Evolutionary conservation across 1,140 invertebrate genomes (phyloP).

Genomic region (Coboldia fuscipes): DNA sequence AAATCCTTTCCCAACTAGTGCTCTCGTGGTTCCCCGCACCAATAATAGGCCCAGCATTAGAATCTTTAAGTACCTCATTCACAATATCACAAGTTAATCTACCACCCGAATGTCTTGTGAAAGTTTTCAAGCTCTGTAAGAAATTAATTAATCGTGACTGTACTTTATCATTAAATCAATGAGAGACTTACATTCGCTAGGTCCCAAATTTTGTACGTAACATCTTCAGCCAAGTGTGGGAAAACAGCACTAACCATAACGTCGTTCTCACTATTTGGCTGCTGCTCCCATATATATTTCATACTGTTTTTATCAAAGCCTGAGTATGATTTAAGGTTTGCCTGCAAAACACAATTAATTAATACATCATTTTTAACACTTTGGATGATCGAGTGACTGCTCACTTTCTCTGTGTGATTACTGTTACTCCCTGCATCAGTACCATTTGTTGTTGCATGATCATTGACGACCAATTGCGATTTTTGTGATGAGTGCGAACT

Average conservation of each 20-base stretch:
- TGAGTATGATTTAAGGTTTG: constrained; percentile 9
- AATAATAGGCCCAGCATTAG: constrained; percentile 15
- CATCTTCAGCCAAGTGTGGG: constrained; percentile 16
- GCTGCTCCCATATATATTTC: constrained; percentile 20
- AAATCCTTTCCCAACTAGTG: constrained; percentile 18
- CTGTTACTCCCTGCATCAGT: too few relatives aligned
- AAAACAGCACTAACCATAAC: constrained; percentile 14
- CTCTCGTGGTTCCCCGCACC: constrained; percentile 12
- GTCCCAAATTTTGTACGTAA: constrained; percentile 20
- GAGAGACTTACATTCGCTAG: constrained; percentile 14
- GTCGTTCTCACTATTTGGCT: constrained; percentile 18
- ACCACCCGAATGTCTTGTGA: constrained; percentile 16
- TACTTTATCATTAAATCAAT: background rate
- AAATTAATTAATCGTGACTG: background rate
- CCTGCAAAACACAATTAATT: too few relatives aligned
- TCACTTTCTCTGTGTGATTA: too few relatives aligned
- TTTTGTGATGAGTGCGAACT: too few relatives aligned
- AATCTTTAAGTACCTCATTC: constrained; percentile 19
- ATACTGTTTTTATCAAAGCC: constrained; percentile 15
- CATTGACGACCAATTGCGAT: too few relatives aligned
- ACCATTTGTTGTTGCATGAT: too few relatives aligned
- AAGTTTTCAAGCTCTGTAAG: constrained; percentile 16
- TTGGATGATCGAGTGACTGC: too few relatives aligned
- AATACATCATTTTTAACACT: too few relatives aligned
- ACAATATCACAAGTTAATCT: constrained; percentile 16